phyloP scores from a whole-genome alignment of 2,888 invertebrate species.

The Xanthorhoe designata region DNA sequence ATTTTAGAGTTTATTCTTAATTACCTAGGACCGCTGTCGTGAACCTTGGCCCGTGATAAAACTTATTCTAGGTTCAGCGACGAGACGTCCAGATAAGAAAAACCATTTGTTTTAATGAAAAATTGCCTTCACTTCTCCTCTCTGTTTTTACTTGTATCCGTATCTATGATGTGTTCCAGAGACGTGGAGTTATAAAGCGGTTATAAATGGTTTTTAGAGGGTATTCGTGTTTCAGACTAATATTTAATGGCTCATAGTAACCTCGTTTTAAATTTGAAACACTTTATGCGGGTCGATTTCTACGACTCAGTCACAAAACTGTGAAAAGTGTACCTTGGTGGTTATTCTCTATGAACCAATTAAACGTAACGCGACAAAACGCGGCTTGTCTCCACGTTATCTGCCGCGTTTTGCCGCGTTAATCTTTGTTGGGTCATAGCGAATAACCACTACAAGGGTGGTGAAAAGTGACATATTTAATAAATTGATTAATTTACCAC shows the following conservation, averaged over 20 bases:
- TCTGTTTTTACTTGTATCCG: slow-evolving; percentile 48
- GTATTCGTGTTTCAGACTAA: neutral
- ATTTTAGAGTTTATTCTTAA: slow-evolving; percentile 13
- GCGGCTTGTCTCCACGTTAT: too few species aligned
- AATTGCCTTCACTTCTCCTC: slow-evolving; percentile 55
- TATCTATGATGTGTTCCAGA: slow-evolving; percentile 50
- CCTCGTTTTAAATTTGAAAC: neutral
- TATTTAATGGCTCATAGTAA: neutral
- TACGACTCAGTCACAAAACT: neutral
- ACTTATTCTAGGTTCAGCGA: slow-evolving; percentile 40
- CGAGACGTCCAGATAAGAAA: slow-evolving; percentile 58
- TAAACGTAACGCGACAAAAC: too few species aligned
- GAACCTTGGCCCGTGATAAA: slow-evolving; percentile 23
- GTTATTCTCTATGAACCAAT: neutral
- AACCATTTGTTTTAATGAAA: slow-evolving; percentile 68
- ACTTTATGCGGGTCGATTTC: neutral
- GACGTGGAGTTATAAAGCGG: slow-evolving; percentile 49
- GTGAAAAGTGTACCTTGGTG: neutral
- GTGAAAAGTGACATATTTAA: too few species aligned
- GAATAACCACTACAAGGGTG: too few species aligned
- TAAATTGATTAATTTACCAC: too few species aligned
- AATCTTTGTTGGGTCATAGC: too few species aligned
- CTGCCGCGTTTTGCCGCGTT: too few species aligned
- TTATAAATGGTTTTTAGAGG: slow-evolving; percentile 6
- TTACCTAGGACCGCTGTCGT: slow-evolving; percentile 33